Percentiles rank a stretch among this genome's conserved stretches.
phyloP scores from a whole-genome alignment of 2,888 invertebrate genomes.

The Tachina lurida region DNA sequence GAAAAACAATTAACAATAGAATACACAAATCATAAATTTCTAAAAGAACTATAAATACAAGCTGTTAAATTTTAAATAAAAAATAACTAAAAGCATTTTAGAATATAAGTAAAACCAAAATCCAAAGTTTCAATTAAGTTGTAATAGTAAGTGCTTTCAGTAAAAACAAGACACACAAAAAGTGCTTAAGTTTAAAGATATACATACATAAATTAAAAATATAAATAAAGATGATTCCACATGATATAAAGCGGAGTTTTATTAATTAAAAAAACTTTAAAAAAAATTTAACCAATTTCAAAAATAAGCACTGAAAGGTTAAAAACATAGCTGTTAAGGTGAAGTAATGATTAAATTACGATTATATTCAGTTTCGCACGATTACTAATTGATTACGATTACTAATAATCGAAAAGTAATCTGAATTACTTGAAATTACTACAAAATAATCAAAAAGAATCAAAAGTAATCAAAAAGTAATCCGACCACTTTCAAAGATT shows the following conservation, averaged over 20 bases:
- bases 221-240: conserved; percentile 59
- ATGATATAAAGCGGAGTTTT: conserved; percentile 41
- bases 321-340: too few species aligned
- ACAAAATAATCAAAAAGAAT: too few species aligned
- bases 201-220: conserved; percentile 26
- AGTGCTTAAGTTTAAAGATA: conserved; percentile 61
- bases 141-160: conserved; percentile 71
- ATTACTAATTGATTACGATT: too few species aligned
- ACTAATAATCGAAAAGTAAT: too few species aligned
- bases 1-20: conserved; percentile 41
- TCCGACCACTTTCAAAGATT: too few species aligned
- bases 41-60: conserved; percentile 38
- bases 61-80: conserved; percentile 60
- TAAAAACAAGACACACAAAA: conserved; percentile 54
- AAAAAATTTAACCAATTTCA: too few species aligned
- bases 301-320: background rate
- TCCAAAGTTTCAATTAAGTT: conserved; percentile 68
- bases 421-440: too few species aligned
- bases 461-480: too few species aligned
- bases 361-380: too few species aligned
- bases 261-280: background rate
- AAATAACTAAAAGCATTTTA: conserved; percentile 31
- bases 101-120: conserved; percentile 51
- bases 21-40: conserved; percentile 30
- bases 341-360: too few species aligned